These are phyloP conservation scores for Formica exsecta DNA, from an alignment of 1,140 invertebrate species.

Conservation along the genomic window DNA sequence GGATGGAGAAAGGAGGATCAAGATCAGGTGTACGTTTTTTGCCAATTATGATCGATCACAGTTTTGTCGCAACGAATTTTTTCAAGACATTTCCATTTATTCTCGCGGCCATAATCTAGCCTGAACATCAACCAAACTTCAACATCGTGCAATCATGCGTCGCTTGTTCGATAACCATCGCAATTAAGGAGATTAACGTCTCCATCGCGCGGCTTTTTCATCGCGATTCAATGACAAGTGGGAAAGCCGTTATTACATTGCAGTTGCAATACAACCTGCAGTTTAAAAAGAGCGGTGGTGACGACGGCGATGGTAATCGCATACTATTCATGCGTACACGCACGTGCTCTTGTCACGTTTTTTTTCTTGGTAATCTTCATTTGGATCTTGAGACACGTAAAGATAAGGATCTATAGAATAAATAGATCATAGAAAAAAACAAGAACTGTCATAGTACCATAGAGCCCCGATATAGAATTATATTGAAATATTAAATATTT, in stretches of 20 bases:
- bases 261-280: conserved; percentile 3
- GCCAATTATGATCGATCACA: background rate
- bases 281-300: background rate
- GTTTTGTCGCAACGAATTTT: background rate
- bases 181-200: conserved; percentile 37
- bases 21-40: background rate
- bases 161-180: conserved; percentile 33
- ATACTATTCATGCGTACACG: background rate
- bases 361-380: background rate
- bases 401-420: background rate
- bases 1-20: background rate
- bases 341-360: conserved; percentile 29
- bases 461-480: background rate
- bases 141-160: conserved; percentile 15
- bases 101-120: background rate
- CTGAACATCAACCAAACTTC: background rate
- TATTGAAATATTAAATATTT: background rate
- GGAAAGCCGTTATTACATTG: conserved; percentile 31
- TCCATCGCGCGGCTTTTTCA: conserved; percentile 15
- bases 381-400: background rate
- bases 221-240: conserved; percentile 6
- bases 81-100: background rate
- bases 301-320: conserved; percentile 23
- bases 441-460: background rate
- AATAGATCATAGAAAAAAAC: background rate